Evolutionary conservation across 2,888 invertebrate genomes (phyloP).

Genomic region (Monochamus alternatus): DNA sequence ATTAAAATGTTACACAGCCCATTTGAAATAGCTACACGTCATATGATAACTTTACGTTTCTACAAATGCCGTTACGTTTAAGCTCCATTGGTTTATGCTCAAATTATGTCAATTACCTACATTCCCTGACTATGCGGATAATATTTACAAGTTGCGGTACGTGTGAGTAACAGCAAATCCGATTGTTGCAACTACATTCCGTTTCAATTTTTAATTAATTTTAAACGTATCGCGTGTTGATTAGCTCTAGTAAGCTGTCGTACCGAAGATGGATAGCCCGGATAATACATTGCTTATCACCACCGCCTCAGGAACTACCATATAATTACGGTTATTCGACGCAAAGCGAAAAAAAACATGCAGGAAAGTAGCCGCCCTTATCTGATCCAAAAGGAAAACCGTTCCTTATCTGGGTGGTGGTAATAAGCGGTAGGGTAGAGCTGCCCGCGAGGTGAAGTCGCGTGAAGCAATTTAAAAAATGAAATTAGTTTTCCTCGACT

Average conservation of each 20-base stretch:
- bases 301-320: conserved; percentile 46
- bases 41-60: too few species aligned
- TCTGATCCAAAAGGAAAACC: conserved; percentile 52
- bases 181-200: conserved; percentile 16
- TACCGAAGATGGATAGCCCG: conserved; percentile 57
- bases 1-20: too few species aligned
- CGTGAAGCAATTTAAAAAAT: conserved; percentile 52
- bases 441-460: conserved; percentile 42
- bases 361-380: conserved; percentile 48
- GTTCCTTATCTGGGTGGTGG: conserved; percentile 47
- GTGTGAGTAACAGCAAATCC: conserved; percentile 18
- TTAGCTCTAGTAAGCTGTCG: conserved; percentile 57
- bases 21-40: conserved; percentile 7
- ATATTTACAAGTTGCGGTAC: background rate
- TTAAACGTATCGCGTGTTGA: conserved; percentile 57
- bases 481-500: conserved; percentile 45
- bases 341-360: conserved; percentile 42
- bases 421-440: conserved; percentile 38
- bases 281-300: conserved; percentile 57
- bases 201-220: conserved; percentile 43
- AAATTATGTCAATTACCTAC: background rate
- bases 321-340: conserved; percentile 50
- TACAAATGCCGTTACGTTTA: background rate
- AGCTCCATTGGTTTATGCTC: background rate
- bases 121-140: background rate